Base-by-base conservation (phyloP, 2,797 vertebrate genomes). In the Poliocrania exsul region DNA sequence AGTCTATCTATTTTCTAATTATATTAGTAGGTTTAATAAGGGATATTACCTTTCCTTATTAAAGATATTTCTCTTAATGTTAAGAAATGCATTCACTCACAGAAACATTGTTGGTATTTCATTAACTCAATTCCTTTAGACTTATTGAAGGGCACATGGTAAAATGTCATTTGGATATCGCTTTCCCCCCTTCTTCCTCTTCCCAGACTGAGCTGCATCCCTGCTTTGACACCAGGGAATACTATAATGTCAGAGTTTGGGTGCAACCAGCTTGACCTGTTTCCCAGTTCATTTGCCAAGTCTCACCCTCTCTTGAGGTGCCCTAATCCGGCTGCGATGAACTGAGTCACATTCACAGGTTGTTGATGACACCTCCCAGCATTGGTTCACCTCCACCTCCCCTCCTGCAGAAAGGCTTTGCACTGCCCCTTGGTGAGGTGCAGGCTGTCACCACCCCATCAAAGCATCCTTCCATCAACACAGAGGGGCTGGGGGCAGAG, bases 381-480 rank as follows among this genome's bases (percentile, higher is more conserved):
- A 0, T 4, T n/a, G 33, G 6, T 6, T 78, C 42, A 15, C 24
- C 50, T 56, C 37, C 0, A 0, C 57, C 12, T 21, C 11, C 18
- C 13, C 38, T 62, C 42, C 66, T 3, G 28, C 62, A 75, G 40
- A 29, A 67, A 37, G 31, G 44, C n/a, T 92, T 38, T 29, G 4
- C 50, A 37, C 29, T 1, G 23, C 3, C 0, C 19, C 71, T 46
- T 69, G 5, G 58, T 1, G 10, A 74, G 60, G 21, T 9, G 16
- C 19, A 51, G 71, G 33, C 24, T 86, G 64, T 67, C 57, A 46
- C 58, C 2, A 3, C 37, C 64, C 54, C 42, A 46, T 49, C 70
- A 86, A 56, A 94, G 54, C 51, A 24, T 51, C 54, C 51, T 70
- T 62, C 86, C 44, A 40, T 60, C 66, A 62, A 2, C 64, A 29